These are phyloP conservation scores for Nothoprocta perdicaria DNA, from an alignment of 2,113 vertebrate genomes.

Conservation along the genomic window DNA sequence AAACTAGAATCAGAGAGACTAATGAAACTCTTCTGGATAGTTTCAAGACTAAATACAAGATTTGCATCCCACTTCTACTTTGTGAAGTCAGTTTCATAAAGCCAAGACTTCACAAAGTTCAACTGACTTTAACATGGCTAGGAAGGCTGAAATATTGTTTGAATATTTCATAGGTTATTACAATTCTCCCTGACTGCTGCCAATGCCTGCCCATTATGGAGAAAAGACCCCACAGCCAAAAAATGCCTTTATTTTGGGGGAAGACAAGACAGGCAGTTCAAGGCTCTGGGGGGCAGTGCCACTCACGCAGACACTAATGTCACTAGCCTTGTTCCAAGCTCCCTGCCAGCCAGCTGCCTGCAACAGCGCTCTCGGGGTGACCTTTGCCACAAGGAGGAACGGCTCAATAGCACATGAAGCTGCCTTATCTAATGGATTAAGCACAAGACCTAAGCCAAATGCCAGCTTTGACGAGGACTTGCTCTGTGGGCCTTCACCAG, in stretches of 20 bases:
- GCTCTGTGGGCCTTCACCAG: conserved; percentile 21
- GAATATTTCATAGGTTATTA: conserved; percentile 35
- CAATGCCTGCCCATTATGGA: background rate
- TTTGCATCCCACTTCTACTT: background rate
- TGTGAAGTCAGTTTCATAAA: background rate
- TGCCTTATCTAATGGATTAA: conserved; percentile 70
- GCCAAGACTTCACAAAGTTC: background rate
- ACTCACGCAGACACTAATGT: conserved; percentile 59
- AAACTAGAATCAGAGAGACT: background rate
- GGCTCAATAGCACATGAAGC: conserved; percentile 55
- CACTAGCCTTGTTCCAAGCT: conserved; percentile 47
- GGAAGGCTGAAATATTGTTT: conserved; percentile 2
- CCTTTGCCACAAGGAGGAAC: conserved; percentile 53
- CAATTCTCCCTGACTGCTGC: background rate
- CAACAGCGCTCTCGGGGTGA: conserved; percentile 33
- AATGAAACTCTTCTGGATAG: background rate
- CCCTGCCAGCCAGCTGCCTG: conserved; percentile 66
- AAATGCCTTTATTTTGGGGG: background rate
- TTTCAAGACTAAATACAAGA: background rate
- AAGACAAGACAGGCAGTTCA: conserved; percentile 47
- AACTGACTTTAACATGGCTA: background rate
- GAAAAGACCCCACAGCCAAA: background rate
- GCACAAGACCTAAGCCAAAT: conserved; percentile 37
- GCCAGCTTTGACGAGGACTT: conserved; percentile 59
- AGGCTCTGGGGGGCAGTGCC: conserved; percentile 55